A percentile compares a stretch with the other conserved stretches of the same genome.
Conservation (phyloP, 2,888 invertebrate genomes). For the Caenorhabditis sp. region DNA sequence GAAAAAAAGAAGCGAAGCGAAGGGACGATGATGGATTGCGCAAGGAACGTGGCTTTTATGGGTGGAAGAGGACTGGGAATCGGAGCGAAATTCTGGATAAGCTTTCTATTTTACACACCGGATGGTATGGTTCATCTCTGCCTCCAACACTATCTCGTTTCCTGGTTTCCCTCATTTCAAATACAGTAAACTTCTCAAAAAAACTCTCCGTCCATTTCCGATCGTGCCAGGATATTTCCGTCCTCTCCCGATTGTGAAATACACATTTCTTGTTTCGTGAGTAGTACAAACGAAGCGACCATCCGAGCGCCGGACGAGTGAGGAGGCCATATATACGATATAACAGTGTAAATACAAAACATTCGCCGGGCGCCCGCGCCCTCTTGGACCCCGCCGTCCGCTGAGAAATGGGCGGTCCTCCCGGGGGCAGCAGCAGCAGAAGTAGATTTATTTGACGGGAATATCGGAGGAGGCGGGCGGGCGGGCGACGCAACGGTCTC, state of each 20-base stretch:
- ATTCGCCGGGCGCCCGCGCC: neutral
- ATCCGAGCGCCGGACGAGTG: neutral
- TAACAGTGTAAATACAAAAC: slow-evolving; percentile 32
- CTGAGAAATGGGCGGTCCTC: neutral
- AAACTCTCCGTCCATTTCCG: neutral
- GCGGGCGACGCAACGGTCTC: slow-evolving; percentile 7
- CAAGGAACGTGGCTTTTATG: too few relatives aligned
- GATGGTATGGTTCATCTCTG: neutral
- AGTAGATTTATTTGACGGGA: slow-evolving; percentile 10
- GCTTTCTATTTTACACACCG: too few relatives aligned
- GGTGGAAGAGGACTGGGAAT: too few relatives aligned
- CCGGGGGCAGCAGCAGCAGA: neutral
- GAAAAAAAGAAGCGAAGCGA: neutral
- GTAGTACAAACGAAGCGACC: slow-evolving; percentile 35
- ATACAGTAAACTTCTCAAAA: too few relatives aligned
- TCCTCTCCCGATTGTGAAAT: neutral
- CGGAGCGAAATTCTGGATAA: too few relatives aligned
- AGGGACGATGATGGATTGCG: slow-evolving; percentile 31
- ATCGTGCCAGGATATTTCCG: slow-evolving; percentile 29
- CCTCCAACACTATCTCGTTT: neutral
- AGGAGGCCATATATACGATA: slow-evolving; percentile 25
- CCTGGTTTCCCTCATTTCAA: neutral
- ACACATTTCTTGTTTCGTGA: slow-evolving; percentile 31
- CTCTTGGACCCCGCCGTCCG: neutral
- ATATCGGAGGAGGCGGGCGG: too few relatives aligned